Percentiles rank a stretch among this genome's conserved stretches.
These are phyloP conservation scores for Sardina pilchardus DNA, from an alignment of 2,113 vertebrate genomes.

Conservation along the genomic window DNA sequence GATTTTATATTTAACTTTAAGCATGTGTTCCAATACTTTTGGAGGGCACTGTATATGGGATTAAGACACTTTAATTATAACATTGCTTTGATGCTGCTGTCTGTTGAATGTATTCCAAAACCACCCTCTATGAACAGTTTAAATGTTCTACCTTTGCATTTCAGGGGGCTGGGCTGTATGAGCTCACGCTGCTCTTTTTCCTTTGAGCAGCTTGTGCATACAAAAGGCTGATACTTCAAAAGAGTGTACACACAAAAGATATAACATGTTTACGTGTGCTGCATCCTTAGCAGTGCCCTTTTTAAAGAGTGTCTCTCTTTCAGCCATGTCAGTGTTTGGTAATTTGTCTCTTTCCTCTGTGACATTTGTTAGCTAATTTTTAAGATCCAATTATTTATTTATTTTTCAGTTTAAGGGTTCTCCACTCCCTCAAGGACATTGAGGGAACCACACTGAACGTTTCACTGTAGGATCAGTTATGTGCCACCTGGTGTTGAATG, in stretches of 20 bases:
- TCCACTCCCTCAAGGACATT: not conserved
- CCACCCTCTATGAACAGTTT: not conserved
- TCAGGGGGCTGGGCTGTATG: not conserved
- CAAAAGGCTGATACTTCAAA: conserved; percentile 66
- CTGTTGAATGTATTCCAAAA: not conserved
- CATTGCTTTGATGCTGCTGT: not conserved
- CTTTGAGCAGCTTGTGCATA: conserved; percentile 64
- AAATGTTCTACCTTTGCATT: not conserved
- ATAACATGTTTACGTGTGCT: not conserved
- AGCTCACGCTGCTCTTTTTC: conserved; percentile 14
- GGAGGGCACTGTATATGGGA: not conserved
- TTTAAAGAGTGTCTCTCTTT: not conserved
- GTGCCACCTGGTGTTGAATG: conserved; percentile 17
- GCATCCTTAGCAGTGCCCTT: not conserved
- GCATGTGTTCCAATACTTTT: too few species aligned
- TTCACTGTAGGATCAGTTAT: not conserved
- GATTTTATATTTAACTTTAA: too few species aligned
- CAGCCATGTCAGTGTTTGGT: not conserved
- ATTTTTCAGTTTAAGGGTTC: not conserved
- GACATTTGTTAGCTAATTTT: not conserved
- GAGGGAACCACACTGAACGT: not conserved
- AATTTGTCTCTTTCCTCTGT: not conserved
- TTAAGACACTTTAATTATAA: not conserved
- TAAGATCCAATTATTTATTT: not conserved
- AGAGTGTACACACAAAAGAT: conserved; percentile 54